Evolutionary conservation across 2,797 vertebrate species (phyloP), one percentile per base, ranked within the genome.

Genomic region (Pseudomugil gertrudae): DNA sequence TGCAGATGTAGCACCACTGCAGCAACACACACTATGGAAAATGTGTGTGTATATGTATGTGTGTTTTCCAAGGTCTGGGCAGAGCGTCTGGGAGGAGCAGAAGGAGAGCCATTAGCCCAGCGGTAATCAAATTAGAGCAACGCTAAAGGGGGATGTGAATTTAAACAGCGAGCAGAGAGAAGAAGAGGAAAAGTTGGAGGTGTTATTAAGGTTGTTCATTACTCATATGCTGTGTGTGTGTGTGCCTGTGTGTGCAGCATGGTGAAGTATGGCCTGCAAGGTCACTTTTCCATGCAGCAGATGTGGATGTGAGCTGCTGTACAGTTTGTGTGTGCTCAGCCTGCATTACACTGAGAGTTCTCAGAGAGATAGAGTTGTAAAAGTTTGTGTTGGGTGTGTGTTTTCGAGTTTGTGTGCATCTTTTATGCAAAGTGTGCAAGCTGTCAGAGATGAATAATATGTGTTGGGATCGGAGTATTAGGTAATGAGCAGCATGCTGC

Each of bases 31-130:
- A 80, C 79, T 57, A 75, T 61, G 32, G 64, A 56, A n/a, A 48
- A 3, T 80, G 45, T 60, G 77, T 63, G 61, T 63, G 63, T 74
- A 64, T 73, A 63, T 57, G 70, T 62, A 69, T 78, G 92, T 95
- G 92, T 94, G 93, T 89, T 94, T 95, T 96, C 95, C 96, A 96
- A 95, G 95, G 96, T 96, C 95, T 96, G 94, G 95, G 93, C 92
- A 87, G 94, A 96, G 95, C 94, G 95, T 96, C 95, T 97, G 95
- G 94, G 90, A 96, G 95, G 94, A 93, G 94, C 95, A 95, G 95
- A 96, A 96, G 94, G 92, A 94, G 94, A 93, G 89, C 93, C 89
- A 90, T 94, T 95, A 96, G 93, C 92, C 79, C 71, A 69, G 78
- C 88, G 19, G 88, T 91, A 95, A 94, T 91, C 92, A 89, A 91